phyloP scores from a whole-genome alignment of 1,140 invertebrate species.

The Lasioglossum albipes region DNA sequence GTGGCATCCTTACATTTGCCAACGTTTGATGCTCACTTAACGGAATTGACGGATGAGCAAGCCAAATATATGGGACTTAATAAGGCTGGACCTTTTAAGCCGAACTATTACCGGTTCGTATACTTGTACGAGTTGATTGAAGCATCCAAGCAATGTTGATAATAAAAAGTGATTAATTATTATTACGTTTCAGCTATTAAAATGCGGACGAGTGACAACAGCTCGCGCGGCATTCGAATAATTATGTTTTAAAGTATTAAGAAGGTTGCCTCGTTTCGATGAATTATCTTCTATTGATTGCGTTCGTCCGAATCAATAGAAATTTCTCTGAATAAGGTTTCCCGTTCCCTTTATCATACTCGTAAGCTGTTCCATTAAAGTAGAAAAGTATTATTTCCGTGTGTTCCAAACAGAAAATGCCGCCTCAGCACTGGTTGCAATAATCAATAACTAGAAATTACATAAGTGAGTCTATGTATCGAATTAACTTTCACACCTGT shows the following conservation, averaged over 20 bases:
- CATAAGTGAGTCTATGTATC: slow-evolving; percentile 26
- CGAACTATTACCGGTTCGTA: slow-evolving; percentile 96
- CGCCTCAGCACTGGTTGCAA: slow-evolving; percentile 8
- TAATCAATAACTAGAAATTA: slow-evolving; percentile 23
- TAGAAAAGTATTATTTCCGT: not conserved
- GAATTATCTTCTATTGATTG: slow-evolving; percentile 20
- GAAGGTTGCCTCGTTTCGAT: slow-evolving; percentile 18
- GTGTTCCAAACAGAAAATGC: slow-evolving; percentile 14
- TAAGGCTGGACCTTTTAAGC: slow-evolving; percentile 98
- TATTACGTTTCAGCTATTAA: slow-evolving; percentile 60
- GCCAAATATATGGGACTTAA: slow-evolving; percentile 98
- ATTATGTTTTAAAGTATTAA: slow-evolving; percentile 49
- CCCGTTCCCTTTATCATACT: slow-evolving; percentile 25
- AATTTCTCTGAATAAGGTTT: slow-evolving; percentile 12
- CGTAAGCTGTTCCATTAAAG: slow-evolving; percentile 6
- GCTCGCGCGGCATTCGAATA: slow-evolving; percentile 41
- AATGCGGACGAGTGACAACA: slow-evolving; percentile 32
- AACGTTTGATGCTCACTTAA: slow-evolving; percentile 97
- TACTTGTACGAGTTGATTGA: not conserved
- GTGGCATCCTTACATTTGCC: slow-evolving; percentile 97
- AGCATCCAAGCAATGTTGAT: slow-evolving; percentile 3
- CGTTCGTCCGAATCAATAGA: slow-evolving; percentile 11
- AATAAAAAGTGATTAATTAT: no score
- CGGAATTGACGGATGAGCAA: slow-evolving; percentile 97
- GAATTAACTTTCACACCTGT: slow-evolving; percentile 26